A percentile compares a stretch with the other conserved stretches of the same genome.
phyloP scores from a whole-genome alignment of 2,797 vertebrate species.

The Melanotaenia pygmaea region DNA sequence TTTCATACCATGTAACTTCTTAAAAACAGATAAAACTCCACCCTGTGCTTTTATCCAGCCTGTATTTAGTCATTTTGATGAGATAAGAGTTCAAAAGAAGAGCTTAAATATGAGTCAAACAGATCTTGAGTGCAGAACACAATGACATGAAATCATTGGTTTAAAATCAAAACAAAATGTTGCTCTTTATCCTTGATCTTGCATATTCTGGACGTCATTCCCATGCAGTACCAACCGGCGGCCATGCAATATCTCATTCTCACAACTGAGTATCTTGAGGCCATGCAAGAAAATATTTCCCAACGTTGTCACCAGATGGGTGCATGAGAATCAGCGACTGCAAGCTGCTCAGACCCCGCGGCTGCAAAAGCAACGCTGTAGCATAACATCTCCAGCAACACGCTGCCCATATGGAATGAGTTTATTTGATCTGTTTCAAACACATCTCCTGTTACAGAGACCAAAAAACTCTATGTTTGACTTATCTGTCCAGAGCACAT shows the following conservation, averaged over 20 bases:
- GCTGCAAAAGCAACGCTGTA: slow-evolving; percentile 4
- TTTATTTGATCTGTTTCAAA: slow-evolving; percentile 19
- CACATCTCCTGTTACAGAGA: slow-evolving; percentile 3
- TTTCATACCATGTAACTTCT: background rate
- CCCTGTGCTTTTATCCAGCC: too few species aligned
- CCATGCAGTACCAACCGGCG: background rate
- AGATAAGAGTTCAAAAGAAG: background rate
- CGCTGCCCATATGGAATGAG: slow-evolving; percentile 7
- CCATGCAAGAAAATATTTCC: background rate
- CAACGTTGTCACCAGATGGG: background rate
- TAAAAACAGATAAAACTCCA: background rate
- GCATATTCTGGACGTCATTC: background rate
- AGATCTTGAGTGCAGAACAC: background rate
- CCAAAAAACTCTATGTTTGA: slow-evolving; percentile 18
- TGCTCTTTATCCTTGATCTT: background rate
- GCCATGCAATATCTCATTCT: background rate
- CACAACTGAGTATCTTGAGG: background rate
- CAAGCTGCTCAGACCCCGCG: background rate
- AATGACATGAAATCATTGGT: background rate
- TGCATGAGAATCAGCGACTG: slow-evolving; percentile 5
- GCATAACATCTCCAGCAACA: slow-evolving; percentile 9
- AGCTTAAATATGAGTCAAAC: background rate
- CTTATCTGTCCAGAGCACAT: slow-evolving; percentile 9
- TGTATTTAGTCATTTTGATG: background rate
- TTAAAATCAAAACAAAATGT: background rate